These are phyloP conservation scores for Vireo altiloquus DNA, from an alignment of 2,113 vertebrate species.

Conservation along the genomic window DNA sequence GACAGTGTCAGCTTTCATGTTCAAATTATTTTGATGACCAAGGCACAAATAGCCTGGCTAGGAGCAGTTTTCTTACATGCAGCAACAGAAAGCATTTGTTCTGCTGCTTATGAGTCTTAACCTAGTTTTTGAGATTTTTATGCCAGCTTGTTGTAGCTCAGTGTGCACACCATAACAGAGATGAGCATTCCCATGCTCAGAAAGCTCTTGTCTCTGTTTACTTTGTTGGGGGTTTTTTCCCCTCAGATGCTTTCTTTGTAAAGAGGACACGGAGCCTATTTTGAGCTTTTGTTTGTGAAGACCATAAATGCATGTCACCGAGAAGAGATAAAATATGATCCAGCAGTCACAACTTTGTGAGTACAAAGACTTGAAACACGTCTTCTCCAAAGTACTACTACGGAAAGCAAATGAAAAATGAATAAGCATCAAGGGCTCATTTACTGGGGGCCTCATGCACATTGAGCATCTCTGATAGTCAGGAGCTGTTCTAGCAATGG, in stretches of 20 bases:
- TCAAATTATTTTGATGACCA: neutral
- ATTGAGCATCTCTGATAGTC: neutral
- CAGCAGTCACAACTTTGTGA: neutral
- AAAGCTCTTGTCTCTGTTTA: neutral
- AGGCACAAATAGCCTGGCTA: neutral
- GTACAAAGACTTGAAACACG: neutral
- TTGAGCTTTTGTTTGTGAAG: conserved; percentile 9
- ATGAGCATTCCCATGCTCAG: neutral
- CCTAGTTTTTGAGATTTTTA: neutral
- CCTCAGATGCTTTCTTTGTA: neutral
- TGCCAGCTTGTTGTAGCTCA: neutral
- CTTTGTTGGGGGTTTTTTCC: neutral
- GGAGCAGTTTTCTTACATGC: neutral
- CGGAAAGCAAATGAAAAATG: neutral
- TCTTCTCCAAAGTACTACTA: neutral
- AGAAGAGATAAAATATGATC: neutral
- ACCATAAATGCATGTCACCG: neutral
- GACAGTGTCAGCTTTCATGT: neutral
- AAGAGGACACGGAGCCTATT: neutral
- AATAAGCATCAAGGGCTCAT: neutral
- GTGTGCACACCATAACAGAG: neutral
- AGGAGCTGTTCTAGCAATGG: neutral
- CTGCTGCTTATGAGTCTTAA: neutral
- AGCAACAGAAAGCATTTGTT: neutral
- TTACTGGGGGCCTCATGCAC: neutral